Percentiles rank a stretch among this genome's conserved stretches.
These are phyloP conservation scores for Acheta domesticus DNA, from an alignment of 2,888 invertebrate genomes.

Conservation along the genomic window DNA sequence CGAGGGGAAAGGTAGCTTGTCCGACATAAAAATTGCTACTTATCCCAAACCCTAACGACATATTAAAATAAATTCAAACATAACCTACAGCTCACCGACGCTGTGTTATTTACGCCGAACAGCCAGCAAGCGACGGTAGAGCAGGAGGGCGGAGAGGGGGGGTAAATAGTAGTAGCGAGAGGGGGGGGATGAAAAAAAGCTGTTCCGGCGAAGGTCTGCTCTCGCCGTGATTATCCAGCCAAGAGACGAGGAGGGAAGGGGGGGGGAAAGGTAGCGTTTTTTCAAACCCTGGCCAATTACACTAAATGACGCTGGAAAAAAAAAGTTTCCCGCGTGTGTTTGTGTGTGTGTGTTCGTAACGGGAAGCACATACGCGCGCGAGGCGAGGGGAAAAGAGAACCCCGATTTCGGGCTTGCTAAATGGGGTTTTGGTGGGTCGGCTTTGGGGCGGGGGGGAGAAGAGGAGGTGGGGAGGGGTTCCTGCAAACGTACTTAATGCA, in stretches of 20 bases:
- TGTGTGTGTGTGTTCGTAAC: background rate
- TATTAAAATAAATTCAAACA: slow-evolving; percentile 25
- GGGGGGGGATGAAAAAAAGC: background rate
- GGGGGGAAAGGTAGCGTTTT: background rate
- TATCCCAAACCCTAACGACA: slow-evolving; percentile 24
- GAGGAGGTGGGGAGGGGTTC: background rate
- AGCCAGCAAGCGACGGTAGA: background rate
- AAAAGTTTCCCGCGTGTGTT: background rate
- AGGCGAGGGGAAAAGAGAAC: background rate
- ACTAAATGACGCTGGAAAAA: slow-evolving; percentile 1
- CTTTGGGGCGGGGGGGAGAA: background rate
- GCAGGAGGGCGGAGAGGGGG: background rate
- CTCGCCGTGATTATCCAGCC: background rate
- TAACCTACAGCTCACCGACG: slow-evolving; percentile 22
- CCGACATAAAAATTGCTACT: slow-evolving; percentile 32
- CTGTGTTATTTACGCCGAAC: background rate
- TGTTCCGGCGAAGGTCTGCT: background rate
- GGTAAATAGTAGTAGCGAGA: background rate
- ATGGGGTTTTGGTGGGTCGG: slow-evolving; percentile 1
- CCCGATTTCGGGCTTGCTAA: slow-evolving; percentile 1
- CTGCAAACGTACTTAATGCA: slow-evolving; percentile 6
- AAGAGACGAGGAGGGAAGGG: background rate
- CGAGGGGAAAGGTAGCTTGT: slow-evolving; percentile 26
- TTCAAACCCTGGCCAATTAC: slow-evolving; percentile 18
- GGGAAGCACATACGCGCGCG: no score